Evolutionary conservation across 2,888 invertebrate species (phyloP), one percentile per base, ranked within the genome.

Genomic region (Polietes domitor): DNA sequence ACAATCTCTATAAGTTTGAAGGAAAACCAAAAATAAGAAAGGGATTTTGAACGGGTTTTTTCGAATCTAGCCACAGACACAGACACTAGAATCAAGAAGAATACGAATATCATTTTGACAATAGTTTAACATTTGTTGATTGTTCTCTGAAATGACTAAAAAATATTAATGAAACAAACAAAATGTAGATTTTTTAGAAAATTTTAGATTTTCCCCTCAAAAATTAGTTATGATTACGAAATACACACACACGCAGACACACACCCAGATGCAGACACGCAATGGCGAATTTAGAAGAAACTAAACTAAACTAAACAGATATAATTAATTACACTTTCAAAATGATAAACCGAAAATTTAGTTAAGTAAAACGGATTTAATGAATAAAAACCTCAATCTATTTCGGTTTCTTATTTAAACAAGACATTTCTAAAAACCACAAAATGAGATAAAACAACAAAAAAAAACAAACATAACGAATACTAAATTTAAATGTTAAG

Each of bases 391-490:
- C 87, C 86, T 87, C 86, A 87, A 86, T 73, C 41, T 75, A 85
- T 83, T 85, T 87, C 86, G 87, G 86, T 87, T 87, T 87, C 86
- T 86, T 74, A 71, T 82, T 77, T 26, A 72, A 72, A 72, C n/a
- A 77, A 78, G 68, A 55, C 26, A 55, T 41, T 65, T 26, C 53
- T 72, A 55, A 77, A 43, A 2, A 70, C n/a, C 50, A 65, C 55
- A 37, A 55, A 37, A 70, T 75, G 55, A 58, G 37, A 72, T 17
- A 58, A 72, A 74, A 68, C 15, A 68, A 53, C 41, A 21, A 47
- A 77, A 76, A 65, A 73, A 76, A 0, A 77, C 73, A 47, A 55
- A 76, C 50, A 72, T 26, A 80, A 32, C 55, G 28, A 47, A 68
- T 6, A 77, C 43, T 71, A 47, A 79, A 79, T 26, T 21, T 65